Percentiles rank a stretch among this genome's conserved stretches.
phyloP scores from a whole-genome alignment of 2,797 vertebrate genomes.

The Sebastes hopkinsi region DNA sequence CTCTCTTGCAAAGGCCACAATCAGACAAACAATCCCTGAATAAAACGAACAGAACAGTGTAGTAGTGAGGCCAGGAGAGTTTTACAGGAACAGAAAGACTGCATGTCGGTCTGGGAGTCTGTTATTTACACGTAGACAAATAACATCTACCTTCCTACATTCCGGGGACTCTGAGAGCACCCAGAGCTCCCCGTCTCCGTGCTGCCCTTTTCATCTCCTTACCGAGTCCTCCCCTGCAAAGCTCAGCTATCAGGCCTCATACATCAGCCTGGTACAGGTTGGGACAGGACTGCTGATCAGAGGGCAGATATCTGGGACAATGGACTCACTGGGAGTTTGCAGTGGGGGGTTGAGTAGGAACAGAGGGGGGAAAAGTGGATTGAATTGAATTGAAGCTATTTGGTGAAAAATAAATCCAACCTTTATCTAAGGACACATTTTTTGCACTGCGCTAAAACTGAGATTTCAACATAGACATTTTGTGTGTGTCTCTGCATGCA shows the following conservation, averaged over 20 bases:
- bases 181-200: constrained; percentile 16
- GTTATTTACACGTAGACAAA: constrained; percentile 31
- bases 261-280: constrained; percentile 55
- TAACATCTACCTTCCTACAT: constrained; percentile 28
- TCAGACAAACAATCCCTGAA: not conserved
- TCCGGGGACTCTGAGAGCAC: not conserved
- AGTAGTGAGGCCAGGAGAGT: not conserved
- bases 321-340: constrained; percentile 32
- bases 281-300: constrained; percentile 60
- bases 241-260: constrained; percentile 49
- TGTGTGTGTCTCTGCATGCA: not conserved
- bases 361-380: not conserved
- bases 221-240: constrained; percentile 8
- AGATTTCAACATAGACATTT: not conserved
- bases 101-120: not conserved
- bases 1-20: not conserved
- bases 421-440: not conserved
- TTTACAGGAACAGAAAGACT: not conserved
- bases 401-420: not conserved
- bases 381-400: not conserved
- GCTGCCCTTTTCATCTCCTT: constrained; percentile 39
- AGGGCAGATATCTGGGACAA: constrained; percentile 64
- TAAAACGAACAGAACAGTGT: not conserved
- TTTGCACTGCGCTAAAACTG: not conserved
- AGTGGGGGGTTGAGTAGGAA: not conserved